Conservation (phyloP, 1,140 invertebrate genomes). For the Bombus sylvicola region DNA sequence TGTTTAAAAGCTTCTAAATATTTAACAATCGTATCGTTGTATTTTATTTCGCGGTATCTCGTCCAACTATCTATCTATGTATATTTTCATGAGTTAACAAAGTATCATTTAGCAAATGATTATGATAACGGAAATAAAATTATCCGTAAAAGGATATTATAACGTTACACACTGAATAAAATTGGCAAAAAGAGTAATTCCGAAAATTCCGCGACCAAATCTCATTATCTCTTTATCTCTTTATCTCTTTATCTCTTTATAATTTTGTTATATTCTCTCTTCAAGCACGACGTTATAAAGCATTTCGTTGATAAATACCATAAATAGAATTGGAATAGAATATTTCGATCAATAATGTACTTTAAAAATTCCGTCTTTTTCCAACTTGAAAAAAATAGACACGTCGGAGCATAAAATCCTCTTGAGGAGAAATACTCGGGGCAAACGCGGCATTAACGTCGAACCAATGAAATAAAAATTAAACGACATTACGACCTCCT, state of each 20-base stretch:
- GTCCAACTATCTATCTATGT: background rate
- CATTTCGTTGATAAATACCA: too few species aligned
- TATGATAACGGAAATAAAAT: background rate
- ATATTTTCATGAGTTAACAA: background rate
- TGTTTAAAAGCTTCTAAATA: constrained; percentile 10
- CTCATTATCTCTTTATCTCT: too few species aligned
- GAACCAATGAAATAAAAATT: constrained; percentile 25
- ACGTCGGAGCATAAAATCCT: background rate
- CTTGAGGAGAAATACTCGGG: background rate
- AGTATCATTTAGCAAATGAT: background rate
- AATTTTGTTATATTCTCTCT: too few species aligned
- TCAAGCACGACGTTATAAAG: too few species aligned
- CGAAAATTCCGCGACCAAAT: too few species aligned
- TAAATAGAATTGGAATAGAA: too few species aligned
- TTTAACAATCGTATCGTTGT: background rate
- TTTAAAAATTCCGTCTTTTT: background rate
- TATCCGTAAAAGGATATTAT: background rate
- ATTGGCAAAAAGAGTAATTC: too few species aligned
- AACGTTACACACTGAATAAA: background rate
- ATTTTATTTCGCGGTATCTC: background rate
- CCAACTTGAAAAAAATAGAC: background rate
- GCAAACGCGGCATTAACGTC: background rate
- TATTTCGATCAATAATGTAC: too few species aligned
- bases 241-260: too few species aligned
- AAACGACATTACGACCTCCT: background rate